Evolutionary conservation across 2,113 vertebrate genomes (phyloP).

Genomic region (Solenodon paradoxus): DNA sequence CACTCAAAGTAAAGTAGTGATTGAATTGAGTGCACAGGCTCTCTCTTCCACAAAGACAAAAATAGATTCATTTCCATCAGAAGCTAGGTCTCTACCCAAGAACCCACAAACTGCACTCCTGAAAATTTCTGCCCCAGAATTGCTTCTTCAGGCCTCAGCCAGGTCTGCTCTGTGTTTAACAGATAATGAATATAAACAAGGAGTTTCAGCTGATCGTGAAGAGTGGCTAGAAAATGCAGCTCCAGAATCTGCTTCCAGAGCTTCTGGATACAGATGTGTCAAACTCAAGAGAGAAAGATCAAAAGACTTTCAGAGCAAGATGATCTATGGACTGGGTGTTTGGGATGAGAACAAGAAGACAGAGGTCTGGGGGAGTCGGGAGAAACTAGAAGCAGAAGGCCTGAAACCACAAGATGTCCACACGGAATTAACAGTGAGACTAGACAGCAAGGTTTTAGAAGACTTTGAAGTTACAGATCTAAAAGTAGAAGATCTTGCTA

Average conservation of each 20-base stretch:
- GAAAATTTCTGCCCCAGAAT: slow-evolving; percentile 58
- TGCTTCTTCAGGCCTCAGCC: slow-evolving; percentile 52
- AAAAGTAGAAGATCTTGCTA: slow-evolving; percentile 61
- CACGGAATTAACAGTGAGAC: slow-evolving; percentile 73
- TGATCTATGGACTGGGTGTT: slow-evolving; percentile 6
- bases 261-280: slow-evolving; percentile 62
- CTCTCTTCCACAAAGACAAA: slow-evolving; percentile 62
- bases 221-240: slow-evolving; percentile 67
- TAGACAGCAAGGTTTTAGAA: slow-evolving; percentile 70
- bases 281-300: slow-evolving; percentile 55
- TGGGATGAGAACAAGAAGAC: slow-evolving; percentile 61
- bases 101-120: slow-evolving; percentile 27
- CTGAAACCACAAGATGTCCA: slow-evolving; percentile 33
- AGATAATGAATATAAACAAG: slow-evolving; percentile 63
- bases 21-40: slow-evolving; percentile 51
- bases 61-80: slow-evolving; percentile 49
- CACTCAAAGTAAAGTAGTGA: slow-evolving; percentile 45
- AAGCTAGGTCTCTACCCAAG: slow-evolving; percentile 59
- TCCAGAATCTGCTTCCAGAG: slow-evolving; percentile 57
- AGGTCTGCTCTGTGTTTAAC: slow-evolving; percentile 57
- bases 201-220: slow-evolving; percentile 41
- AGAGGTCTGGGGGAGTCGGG: slow-evolving; percentile 52
- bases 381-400: slow-evolving; percentile 53
- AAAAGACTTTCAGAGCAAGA: slow-evolving; percentile 53
- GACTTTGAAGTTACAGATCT: slow-evolving; percentile 48